These are phyloP conservation scores for Clarias macrocephalus DNA, from an alignment of 2,113 vertebrate genomes.

Conservation along the genomic window DNA sequence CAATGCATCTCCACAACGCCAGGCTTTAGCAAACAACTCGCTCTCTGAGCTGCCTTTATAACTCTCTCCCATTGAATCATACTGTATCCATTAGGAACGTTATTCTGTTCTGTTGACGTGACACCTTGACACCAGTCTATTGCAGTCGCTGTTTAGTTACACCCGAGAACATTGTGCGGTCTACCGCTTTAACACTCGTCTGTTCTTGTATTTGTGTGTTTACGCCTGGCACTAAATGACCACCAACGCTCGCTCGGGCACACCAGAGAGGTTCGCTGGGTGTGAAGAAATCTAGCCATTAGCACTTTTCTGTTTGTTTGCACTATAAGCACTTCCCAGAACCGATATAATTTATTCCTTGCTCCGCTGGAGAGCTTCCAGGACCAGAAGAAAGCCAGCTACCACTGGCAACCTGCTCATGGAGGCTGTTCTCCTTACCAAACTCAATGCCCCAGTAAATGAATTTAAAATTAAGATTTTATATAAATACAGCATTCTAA, in stretches of 20 bases:
- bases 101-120: not conserved
- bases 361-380: conserved; percentile 39
- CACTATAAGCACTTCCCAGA: conserved; percentile 60
- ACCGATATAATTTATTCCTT: conserved; percentile 56
- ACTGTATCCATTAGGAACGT: not conserved
- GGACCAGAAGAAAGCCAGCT: conserved; percentile 33
- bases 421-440: conserved; percentile 4
- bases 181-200: conserved; percentile 18
- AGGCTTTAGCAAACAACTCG: not conserved
- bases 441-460: not conserved
- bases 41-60: conserved; percentile 1
- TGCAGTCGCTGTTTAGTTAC: conserved; percentile 3
- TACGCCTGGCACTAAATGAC: not conserved
- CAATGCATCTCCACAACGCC: conserved; percentile 21
- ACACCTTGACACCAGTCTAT: conserved; percentile 22
- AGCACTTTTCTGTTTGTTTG: conserved; percentile 54
- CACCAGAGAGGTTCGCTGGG: conserved; percentile 42
- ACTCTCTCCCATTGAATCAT: not conserved
- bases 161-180: not conserved
- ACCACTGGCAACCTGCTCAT: conserved; percentile 43
- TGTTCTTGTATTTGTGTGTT: conserved; percentile 8
- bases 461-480: not conserved
- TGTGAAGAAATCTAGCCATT: conserved; percentile 57
- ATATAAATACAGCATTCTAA: not conserved
- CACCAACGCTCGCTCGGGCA: conserved; percentile 41